Conservation (phyloP, 2,113 vertebrate genomes). For the Hypomesus transpacificus region DNA sequence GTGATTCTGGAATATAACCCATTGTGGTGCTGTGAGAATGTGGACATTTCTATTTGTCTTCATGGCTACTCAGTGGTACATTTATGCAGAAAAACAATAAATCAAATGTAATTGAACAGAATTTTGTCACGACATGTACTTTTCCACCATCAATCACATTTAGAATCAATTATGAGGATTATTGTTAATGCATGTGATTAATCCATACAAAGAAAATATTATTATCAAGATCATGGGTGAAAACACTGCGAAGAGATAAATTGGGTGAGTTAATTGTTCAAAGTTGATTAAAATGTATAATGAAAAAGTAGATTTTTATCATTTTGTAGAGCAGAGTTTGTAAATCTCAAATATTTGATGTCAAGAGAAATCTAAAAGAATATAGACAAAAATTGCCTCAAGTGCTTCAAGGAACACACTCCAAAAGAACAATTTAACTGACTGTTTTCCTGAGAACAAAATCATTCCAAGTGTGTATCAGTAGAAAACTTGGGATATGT, state of each 20-base stretch:
- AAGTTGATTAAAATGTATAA: too few species aligned
- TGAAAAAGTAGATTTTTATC: background rate
- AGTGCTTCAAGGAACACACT: background rate
- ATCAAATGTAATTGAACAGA: constrained; percentile 66
- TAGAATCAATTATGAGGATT: constrained; percentile 60
- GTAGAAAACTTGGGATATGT: background rate
- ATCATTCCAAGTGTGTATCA: background rate
- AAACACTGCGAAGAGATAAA: background rate
- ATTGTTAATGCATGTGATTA: constrained; percentile 50
- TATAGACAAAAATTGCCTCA: background rate
- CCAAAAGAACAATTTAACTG: background rate
- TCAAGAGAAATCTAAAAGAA: background rate
- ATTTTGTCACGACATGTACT: constrained; percentile 54
- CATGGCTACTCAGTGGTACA: constrained; percentile 29
- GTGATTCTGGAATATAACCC: constrained; percentile 18
- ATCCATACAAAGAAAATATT: constrained; percentile 16
- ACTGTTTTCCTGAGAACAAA: background rate
- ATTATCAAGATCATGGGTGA: background rate
- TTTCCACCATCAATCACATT: constrained; percentile 60
- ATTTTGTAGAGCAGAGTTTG: too few species aligned
- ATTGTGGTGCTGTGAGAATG: constrained; percentile 27
- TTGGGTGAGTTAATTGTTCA: too few species aligned
- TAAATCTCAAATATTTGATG: background rate
- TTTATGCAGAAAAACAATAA: constrained; percentile 52
- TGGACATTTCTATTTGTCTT: constrained; percentile 45